Conservation (phyloP, 2,113 vertebrate genomes). For the Australoheros scitulus region DNA sequence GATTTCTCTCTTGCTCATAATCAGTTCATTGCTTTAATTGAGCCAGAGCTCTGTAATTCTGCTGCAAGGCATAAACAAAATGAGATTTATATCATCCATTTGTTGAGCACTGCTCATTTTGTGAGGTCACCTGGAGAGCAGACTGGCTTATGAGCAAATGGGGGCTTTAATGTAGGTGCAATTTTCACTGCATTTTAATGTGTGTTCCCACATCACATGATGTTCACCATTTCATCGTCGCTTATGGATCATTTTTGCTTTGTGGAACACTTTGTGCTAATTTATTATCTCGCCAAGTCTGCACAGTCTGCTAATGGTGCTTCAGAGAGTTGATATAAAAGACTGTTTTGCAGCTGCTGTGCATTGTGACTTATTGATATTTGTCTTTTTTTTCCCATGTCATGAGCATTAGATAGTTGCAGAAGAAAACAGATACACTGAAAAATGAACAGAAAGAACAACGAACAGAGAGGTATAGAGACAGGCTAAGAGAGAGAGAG, state of each 20-base stretch:
- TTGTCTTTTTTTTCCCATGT: not conserved
- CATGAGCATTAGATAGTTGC: conserved; percentile 1
- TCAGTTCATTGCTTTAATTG: conserved; percentile 51
- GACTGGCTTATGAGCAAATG: conserved; percentile 23
- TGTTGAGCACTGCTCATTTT: conserved; percentile 52
- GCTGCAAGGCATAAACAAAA: conserved; percentile 47
- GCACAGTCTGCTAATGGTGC: conserved; percentile 1
- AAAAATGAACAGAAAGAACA: not conserved
- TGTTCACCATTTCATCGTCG: conserved; percentile 7
- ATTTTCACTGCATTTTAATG: conserved; percentile 34
- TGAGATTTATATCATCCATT: conserved; percentile 58
- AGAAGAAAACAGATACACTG: not conserved
- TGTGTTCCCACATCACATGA: not conserved
- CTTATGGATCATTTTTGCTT: not conserved
- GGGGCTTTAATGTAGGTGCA: conserved; percentile 8
- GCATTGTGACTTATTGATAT: not conserved
- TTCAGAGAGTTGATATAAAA: not conserved
- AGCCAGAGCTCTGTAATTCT: conserved; percentile 36
- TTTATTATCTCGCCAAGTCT: conserved; percentile 35
- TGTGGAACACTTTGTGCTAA: conserved; percentile 45
- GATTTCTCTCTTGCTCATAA: conserved; percentile 15
- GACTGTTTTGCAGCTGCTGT: conserved; percentile 9
- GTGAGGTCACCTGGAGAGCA: conserved; percentile 57
- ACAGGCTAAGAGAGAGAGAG: not conserved
- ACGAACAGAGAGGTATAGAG: not conserved